phyloP scores from a whole-genome alignment of 2,113 vertebrate genomes.

The Sterna hirundo region DNA sequence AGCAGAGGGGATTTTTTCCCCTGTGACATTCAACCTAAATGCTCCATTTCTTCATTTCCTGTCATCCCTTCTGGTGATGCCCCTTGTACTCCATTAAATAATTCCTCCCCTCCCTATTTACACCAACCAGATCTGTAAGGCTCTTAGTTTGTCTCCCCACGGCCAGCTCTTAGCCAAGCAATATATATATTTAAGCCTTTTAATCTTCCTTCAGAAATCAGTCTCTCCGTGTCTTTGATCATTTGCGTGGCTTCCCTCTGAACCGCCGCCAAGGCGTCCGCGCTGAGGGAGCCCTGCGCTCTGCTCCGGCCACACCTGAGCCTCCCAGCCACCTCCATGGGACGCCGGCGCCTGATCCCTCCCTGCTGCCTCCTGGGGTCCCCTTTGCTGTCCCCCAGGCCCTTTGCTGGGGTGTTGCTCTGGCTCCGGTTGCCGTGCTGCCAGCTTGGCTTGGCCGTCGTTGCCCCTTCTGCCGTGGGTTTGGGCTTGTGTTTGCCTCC shows the following conservation, averaged over 20 bases:
- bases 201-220: conserved; percentile 57
- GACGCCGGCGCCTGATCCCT: rapidly evolving
- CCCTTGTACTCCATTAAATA: conserved; percentile 55
- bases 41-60: conserved; percentile 60
- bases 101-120: conserved; percentile 57
- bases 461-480: not conserved
- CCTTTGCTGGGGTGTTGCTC: not conserved
- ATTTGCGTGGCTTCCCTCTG: not conserved
- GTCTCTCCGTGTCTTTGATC: conserved; percentile 43
- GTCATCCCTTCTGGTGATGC: conserved; percentile 52
- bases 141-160: conserved; percentile 52
- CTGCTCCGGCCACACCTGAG: not conserved
- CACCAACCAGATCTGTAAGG: conserved; percentile 39
- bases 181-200: conserved; percentile 64
- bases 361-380: too few relatives aligned
- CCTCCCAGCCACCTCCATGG: not conserved
- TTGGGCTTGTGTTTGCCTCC: not conserved
- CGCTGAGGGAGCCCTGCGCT: rapidly evolving
- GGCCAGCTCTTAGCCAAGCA: conserved; percentile 55
- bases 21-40: conserved; percentile 58
- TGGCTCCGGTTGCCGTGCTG: rapidly evolving
- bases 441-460: not conserved
- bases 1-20: conserved; percentile 59
- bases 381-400: not conserved
- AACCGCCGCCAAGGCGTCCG: not conserved